Conservation (phyloP, 1,140 invertebrate species). For the Mylabris phalerata region DNA sequence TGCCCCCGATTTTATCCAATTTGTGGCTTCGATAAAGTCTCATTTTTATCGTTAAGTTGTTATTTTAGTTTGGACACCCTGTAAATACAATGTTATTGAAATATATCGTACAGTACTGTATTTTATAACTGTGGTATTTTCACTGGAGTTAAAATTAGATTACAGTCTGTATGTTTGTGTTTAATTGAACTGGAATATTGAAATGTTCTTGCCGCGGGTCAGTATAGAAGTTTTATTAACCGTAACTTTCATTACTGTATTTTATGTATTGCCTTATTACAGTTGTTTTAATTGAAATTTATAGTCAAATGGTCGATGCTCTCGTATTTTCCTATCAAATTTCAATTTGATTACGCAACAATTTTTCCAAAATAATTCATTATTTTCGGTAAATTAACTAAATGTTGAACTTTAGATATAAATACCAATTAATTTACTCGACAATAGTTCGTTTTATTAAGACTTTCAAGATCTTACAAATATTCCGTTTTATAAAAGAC, state of each 20-base stretch:
- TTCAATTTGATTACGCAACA: slow-evolving; percentile 1
- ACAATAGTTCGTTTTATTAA: slow-evolving; percentile 8
- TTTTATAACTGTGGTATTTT: slow-evolving; percentile 3
- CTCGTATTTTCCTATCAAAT: neutral
- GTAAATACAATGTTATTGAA: no score
- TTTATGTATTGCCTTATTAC: slow-evolving; percentile 16
- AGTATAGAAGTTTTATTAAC: slow-evolving; percentile 16
- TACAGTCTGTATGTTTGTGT: slow-evolving; percentile 20
- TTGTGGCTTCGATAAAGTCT: no score
- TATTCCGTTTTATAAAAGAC: slow-evolving; percentile 4
- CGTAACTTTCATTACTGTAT: slow-evolving; percentile 13
- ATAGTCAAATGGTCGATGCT: slow-evolving; percentile 2
- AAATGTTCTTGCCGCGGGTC: slow-evolving; percentile 19
- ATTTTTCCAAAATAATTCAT: neutral
- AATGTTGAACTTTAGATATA: slow-evolving; percentile 6
- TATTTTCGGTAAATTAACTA: neutral
- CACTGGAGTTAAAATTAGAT: slow-evolving; percentile 19
- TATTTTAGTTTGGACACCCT: no score
- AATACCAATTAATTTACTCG: slow-evolving; percentile 1
- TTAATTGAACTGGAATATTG: slow-evolving; percentile 22
- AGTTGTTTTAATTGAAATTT: slow-evolving; percentile 14
- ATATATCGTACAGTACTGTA: no score
- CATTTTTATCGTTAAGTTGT: no score
- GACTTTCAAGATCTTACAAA: slow-evolving; percentile 5
- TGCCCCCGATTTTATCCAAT: no score